These are phyloP conservation scores for Ectropis grisescens DNA, from an alignment of 1,140 invertebrate genomes.

Conservation along the genomic window DNA sequence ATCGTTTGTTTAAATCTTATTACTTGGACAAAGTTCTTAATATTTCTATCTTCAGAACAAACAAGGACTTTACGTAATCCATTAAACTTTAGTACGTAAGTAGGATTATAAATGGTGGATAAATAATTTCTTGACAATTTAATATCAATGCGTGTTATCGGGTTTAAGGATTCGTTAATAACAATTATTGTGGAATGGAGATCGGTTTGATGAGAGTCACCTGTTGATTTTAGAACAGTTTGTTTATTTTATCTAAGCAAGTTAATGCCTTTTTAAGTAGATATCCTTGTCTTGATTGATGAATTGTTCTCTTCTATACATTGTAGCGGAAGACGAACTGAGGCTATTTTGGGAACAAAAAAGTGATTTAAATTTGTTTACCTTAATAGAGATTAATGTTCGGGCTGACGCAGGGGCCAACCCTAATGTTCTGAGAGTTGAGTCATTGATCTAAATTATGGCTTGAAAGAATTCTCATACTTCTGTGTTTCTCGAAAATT, in stretches of 20 bases:
- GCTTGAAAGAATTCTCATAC: too few species aligned
- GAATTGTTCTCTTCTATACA: slow-evolving; percentile 32
- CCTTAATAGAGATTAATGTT: slow-evolving; percentile 55
- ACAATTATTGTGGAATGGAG: slow-evolving; percentile 36
- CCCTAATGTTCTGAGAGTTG: too few species aligned
- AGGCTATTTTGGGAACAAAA: slow-evolving; percentile 21
- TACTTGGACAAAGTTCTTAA: slow-evolving; percentile 28
- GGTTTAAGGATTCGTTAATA: slow-evolving; percentile 35
- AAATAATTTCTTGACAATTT: slow-evolving; percentile 58
- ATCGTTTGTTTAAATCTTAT: slow-evolving; percentile 35
- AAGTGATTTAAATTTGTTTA: slow-evolving; percentile 47
- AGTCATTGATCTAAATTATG: too few species aligned
- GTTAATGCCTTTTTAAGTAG: slow-evolving; percentile 61
- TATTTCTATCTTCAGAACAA: slow-evolving; percentile 2
- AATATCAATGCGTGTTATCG: slow-evolving; percentile 36
- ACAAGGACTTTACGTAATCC: too few species aligned
- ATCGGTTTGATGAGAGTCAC: slow-evolving; percentile 20
- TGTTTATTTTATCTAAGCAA: slow-evolving; percentile 30
- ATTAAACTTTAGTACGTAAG: slow-evolving; percentile 2
- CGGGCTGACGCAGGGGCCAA: slow-evolving; percentile 12
- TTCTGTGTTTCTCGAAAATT: too few species aligned
- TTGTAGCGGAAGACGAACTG: slow-evolving; percentile 33
- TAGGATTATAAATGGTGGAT: slow-evolving; percentile 35
- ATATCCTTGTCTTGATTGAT: slow-evolving; percentile 60
- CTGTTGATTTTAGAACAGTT: slow-evolving; percentile 18